Base-by-base conservation (phyloP, 2,888 invertebrate genomes). In the Torymus tubicola region DNA sequence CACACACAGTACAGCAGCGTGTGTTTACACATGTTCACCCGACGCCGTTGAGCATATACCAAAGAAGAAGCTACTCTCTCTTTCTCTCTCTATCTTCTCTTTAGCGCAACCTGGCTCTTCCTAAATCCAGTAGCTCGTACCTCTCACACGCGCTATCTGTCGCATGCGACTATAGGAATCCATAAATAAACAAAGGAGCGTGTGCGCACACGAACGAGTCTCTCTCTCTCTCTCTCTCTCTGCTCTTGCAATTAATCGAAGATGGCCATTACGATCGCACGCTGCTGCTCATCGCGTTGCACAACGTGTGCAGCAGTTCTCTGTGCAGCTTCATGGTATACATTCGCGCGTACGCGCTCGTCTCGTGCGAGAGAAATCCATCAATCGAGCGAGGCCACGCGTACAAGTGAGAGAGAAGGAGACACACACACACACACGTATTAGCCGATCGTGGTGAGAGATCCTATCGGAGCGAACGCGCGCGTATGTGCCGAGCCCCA, bases 351-450 rank as follows among this genome's bases (percentile, higher is more conserved):
- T 42, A 86, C 85, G 84, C 84, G 84, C n/a, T 83, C 84, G 79
- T 21, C 21, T 21, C 21, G 21, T 21, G 21, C 69, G 85, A 81
- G 81, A 83, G 84, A 84, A 84, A 87, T 85, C 83, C 82, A 85
- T 86, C 85, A 84, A 84, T 83, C 79, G 83, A 81, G 69, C 73
- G 78, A 79, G 82, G 80, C 70, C 78, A 63, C 57, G 71, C 78
- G 73, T 13, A 50, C 58, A 12, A 21, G 53, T 58, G 21, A 21
- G 21, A 67, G 16, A 52, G 12, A 14, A 5, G 14, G 24, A 12
- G 14, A n/a, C n/a, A n/a, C n/a, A n/a, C n/a, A n/a, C n/a, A n/a
- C n/a, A n/a, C 55, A 57, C 52, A 55, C 68, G n/a, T 42, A 4
- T 53, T 21, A 24, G 24, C 11, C 31, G 14, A 64, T 12, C 69